phyloP scores from a whole-genome alignment of 1,140 invertebrate genomes.

The Drosophila carrolli region DNA sequence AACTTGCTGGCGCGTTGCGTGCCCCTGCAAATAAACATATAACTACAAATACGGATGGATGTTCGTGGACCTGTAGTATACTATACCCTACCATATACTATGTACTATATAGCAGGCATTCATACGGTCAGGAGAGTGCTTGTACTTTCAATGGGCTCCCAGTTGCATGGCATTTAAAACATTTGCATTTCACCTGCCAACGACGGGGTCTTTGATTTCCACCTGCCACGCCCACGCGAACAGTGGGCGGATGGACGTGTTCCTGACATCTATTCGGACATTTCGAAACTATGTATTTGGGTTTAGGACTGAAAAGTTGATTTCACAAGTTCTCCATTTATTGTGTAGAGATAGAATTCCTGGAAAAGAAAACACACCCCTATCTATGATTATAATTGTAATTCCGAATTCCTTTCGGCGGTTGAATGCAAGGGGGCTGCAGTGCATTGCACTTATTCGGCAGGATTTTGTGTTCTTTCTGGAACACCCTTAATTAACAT shows the following conservation, averaged over 20 bases:
- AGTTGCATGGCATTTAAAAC: slow-evolving; percentile 36
- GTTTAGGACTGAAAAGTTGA: too few relatives aligned
- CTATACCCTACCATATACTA: neutral
- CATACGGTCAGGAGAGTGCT: slow-evolving; percentile 10
- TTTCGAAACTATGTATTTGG: neutral
- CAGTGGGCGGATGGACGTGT: neutral
- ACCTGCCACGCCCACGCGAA: slow-evolving; percentile 14
- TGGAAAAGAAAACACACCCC: too few relatives aligned
- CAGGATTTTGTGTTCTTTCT: neutral
- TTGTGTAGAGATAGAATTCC: too few relatives aligned
- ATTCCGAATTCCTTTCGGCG: neutral
- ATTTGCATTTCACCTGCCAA: slow-evolving; percentile 22
- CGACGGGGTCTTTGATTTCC: slow-evolving; percentile 45
- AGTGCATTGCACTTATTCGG: neutral
- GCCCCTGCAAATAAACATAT: slow-evolving; percentile 10
- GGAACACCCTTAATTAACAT: slow-evolving; percentile 20
- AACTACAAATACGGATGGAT: slow-evolving; percentile 6
- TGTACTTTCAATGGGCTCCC: slow-evolving; percentile 37
- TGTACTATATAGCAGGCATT: slow-evolving; percentile 3
- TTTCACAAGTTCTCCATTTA: too few relatives aligned
- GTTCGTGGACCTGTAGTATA: slow-evolving; percentile 2
- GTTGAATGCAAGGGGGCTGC: neutral
- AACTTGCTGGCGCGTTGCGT: slow-evolving; percentile 62
- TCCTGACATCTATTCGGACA: slow-evolving; percentile 27
- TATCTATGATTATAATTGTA: too few relatives aligned